Evolutionary conservation across 2,113 vertebrate species (phyloP), one percentile per base, ranked within the genome.

Genomic region (Anolis sagrei): DNA sequence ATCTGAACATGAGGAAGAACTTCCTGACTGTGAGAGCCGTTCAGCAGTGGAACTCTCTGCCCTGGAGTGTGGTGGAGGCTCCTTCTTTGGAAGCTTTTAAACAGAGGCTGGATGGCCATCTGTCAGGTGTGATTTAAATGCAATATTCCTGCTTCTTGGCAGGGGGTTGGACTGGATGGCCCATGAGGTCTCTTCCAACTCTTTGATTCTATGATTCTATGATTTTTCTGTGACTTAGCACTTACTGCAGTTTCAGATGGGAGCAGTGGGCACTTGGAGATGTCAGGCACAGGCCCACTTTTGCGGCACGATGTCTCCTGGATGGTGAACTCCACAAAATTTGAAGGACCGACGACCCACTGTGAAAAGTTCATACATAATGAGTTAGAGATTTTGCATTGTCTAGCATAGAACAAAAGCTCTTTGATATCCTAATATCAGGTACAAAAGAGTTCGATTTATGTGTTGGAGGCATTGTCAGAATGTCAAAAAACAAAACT

Each of bases 321-420:
- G 86, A 96, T 90, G 78, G 93, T 87, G 86, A 95, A 96, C 68
- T 96, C 94, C 70, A 96, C 92, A 85, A 91, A 94, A 89, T 86
- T 36, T 6, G 87, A 7, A 81, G 90, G 85, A 81, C 95, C 92
- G 81, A 1, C 0, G 0, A 94, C 79, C 94, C 93, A 94, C 95
- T 96, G 91, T 82, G 7, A 36, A 29, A 54, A 51, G 85, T 84
- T 21, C 10, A 36, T 18, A 49, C 48, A 87, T 34, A 91, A 8
- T n/a, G 0, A 64, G 48, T 64, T 69, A 78, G 48, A 49, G 6
- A 87, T 25, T 88, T 76, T 89, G 64, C n/a, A 18, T 82, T 8
- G 19, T 18, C 54, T 58, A 2, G 11, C 14, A 54, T 54, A 51
- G 36, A 29, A 2, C 1, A 51, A 70, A 34, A 78, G 5, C 25